Evolutionary conservation across 2,113 vertebrate species (phyloP).

Genomic region (Dolichotis patagonum): DNA sequence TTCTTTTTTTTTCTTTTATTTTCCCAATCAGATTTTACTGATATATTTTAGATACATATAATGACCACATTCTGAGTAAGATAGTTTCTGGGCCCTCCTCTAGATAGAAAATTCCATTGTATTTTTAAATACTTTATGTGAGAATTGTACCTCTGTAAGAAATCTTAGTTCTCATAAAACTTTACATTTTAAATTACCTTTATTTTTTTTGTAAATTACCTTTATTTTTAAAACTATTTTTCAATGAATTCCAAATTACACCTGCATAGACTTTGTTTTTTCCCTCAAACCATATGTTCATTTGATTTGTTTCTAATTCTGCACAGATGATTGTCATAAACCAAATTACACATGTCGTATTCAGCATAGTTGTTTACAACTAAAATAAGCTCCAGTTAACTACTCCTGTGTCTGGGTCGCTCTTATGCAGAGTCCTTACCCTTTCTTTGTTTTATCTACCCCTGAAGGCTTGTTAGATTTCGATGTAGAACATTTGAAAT

Average conservation of each 20-base stretch:
- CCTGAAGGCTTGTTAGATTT: constrained; percentile 21
- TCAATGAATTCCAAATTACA: constrained; percentile 44
- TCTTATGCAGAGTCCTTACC: background rate
- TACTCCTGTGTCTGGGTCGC: background rate
- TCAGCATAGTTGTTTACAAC: background rate
- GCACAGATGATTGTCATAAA: constrained; percentile 46
- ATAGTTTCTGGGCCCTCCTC: background rate
- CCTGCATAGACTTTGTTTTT: constrained; percentile 56
- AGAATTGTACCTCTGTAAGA: constrained; percentile 24
- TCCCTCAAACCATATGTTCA: background rate
- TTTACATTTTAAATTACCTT: constrained; percentile 38
- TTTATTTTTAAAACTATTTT: constrained; percentile 50
- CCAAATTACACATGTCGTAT: background rate
- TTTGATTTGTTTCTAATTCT: constrained; percentile 55
- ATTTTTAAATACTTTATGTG: constrained; percentile 3
- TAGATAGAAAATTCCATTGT: constrained; percentile 8
- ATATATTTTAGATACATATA: background rate
- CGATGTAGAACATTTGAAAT: background rate
- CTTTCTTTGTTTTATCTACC: background rate
- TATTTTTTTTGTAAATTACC: constrained; percentile 45
- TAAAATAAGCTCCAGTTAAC: background rate
- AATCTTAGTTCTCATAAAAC: constrained; percentile 52
- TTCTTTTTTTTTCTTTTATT: background rate
- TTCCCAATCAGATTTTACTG: background rate
- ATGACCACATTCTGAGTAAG: background rate